These are phyloP conservation scores for Ectropis grisescens DNA, from an alignment of 1,140 invertebrate genomes.

Conservation along the genomic window DNA sequence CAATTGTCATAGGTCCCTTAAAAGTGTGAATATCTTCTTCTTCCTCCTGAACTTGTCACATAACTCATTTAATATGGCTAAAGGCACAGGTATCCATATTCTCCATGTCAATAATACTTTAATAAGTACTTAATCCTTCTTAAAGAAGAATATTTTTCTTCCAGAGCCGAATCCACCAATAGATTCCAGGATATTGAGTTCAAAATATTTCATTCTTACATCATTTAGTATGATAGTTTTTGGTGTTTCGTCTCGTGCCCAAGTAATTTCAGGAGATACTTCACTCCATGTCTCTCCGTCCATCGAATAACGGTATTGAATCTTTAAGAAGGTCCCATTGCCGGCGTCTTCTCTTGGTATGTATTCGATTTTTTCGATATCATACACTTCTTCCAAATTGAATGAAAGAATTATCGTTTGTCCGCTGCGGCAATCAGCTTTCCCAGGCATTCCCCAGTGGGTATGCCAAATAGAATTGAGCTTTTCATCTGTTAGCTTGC, in stretches of 20 bases:
- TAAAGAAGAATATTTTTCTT: slow-evolving; percentile 28
- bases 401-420: slow-evolving; percentile 25
- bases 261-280: slow-evolving; percentile 21
- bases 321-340: slow-evolving; percentile 35
- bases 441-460: slow-evolving; percentile 19
- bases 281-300: slow-evolving; percentile 26
- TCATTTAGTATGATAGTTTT: slow-evolving; percentile 31
- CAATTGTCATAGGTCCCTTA: no score
- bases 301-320: slow-evolving; percentile 32
- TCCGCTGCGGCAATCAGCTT: slow-evolving; percentile 14
- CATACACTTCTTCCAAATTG: slow-evolving; percentile 32
- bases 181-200: slow-evolving; percentile 25
- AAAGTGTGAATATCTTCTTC: no score
- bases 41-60: no score
- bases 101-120: no score
- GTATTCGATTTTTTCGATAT: slow-evolving; percentile 37
- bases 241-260: slow-evolving; percentile 17
- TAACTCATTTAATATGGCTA: no score
- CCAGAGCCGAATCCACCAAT: slow-evolving; percentile 40
- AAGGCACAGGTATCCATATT: no score
- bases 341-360: slow-evolving; percentile 33
- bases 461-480: slow-evolving; percentile 37
- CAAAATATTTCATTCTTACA: slow-evolving; percentile 28
- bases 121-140: no score
- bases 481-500: slow-evolving; percentile 28